Base-by-base conservation (phyloP, 2,113 vertebrate genomes). In the Panurus biarmicus region DNA sequence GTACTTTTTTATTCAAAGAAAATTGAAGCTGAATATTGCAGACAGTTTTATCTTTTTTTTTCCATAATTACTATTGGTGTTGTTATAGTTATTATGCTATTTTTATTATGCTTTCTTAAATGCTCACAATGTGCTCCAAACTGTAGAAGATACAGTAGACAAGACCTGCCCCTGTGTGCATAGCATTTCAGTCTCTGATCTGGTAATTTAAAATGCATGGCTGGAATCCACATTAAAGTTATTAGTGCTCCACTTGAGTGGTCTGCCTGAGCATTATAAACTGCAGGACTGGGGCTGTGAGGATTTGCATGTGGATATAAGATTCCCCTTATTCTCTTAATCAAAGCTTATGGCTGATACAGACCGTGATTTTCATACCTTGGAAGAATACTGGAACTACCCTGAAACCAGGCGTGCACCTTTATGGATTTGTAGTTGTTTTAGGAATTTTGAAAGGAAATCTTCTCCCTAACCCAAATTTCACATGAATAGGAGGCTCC, bases 141-240 rank as follows among this genome's bases (percentile, higher is more conserved):
- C 26, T 42, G 15, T 29, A 66, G 28, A 95, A 85, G 71, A 70
- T 35, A 21, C 33, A 20, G 14, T 7, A 80, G 71, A 42, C 23
- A 83, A 31, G 26, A 91, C 29, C 42, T 70, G 64, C 23, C 38
- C 21, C 29, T 1, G 1, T 66, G 47, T 58, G 33, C 29, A 31
- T 56, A n/a, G 66, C 61, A 93, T 83, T 85, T 88, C 54, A 90
- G 67, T 26, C 50, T 70, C 71, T 54, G 69, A 70, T 80, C 6
- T 74, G 38, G 16, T 22, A 80, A 76, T 77, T 94, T 76, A 80
- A 75, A 92, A 77, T 93, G 51, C 67, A 35, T 88, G 85, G 29
- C 54, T 88, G 64, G 67, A 94, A 66, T 73, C 45, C 75, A 85
- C 88, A 90, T 90, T 90, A 70, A 90, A 95, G 82, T 76, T 93